Evolutionary conservation across 2,888 invertebrate genomes (phyloP), one percentile per base, ranked within the genome.

Genomic region (Brachyptera putata): DNA sequence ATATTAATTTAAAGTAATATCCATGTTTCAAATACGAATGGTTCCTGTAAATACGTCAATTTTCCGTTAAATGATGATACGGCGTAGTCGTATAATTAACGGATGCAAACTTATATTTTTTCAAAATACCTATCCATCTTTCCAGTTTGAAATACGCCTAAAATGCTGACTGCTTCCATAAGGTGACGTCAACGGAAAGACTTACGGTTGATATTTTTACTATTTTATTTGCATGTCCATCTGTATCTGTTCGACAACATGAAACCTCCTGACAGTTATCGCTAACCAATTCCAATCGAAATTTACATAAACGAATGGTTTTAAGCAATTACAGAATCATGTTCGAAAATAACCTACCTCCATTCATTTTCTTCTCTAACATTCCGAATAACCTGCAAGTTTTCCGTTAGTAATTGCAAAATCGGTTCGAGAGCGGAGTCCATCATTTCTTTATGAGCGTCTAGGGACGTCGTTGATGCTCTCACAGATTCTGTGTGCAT

Each of bases 401-500:
- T 41, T 41, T 14, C 24, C 5, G 48, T 48, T 3, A 48, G 48
- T 48, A 24, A 48, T 48, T 48, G 11, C 48, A 24, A 18, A n/a
- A n/a, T n/a, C n/a, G n/a, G n/a, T 30, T 26, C 26, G 26, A 11
- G 34, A 53, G 22, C 22, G 46, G 53, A 53, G 43, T 16, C 25
- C 36, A 18, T 56, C 59, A 62, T 62, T 62, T 50, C 59, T 50
- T 59, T 62, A 62, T 56, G 56, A 37, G 13, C 21, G 25, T 56
- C 59, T 39, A 25, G 62, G 58, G 62, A 62, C 18, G 2, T 13
- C n/a, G 21, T 16, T 22, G 53, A 53, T 53, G 53, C 53, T 36
- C 36, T 36, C 49, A n/a, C 30, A 50, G 13, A n/a, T 14, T 30
- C 16, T 2, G 24, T 24, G 2, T 13, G 41, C 41, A 41, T 41